Conservation (phyloP, 2,888 invertebrate genomes). For the Zhuqinia jingwanae region DNA sequence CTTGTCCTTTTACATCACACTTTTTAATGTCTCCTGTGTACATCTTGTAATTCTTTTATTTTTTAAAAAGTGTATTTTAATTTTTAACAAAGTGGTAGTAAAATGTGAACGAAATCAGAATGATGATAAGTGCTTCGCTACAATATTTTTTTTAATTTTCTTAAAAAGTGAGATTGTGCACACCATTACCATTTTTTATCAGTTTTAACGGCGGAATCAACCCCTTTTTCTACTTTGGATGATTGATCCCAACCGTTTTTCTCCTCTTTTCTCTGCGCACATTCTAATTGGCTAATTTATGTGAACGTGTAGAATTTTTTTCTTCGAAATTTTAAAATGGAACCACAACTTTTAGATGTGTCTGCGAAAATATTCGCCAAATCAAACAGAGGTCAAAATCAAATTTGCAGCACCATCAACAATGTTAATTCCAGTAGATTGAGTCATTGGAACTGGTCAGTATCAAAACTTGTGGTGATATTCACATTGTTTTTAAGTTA, state of each 20-base stretch:
- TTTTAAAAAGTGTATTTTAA: slow-evolving; percentile 1
- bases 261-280: not conserved
- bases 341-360: slow-evolving; percentile 37
- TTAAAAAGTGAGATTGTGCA: not conserved
- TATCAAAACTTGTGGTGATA: slow-evolving; percentile 47
- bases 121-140: too few species aligned
- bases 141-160: not conserved
- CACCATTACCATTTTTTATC: not conserved
- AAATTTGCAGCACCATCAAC: not conserved
- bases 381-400: not conserved
- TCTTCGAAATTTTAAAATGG: slow-evolving; percentile 33
- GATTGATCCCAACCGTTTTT: too few species aligned
- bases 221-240: not conserved
- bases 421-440: slow-evolving; percentile 17
- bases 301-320: not conserved
- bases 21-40: slow-evolving; percentile 33
- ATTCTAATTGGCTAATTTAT: slow-evolving; percentile 9
- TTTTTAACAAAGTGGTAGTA: not conserved
- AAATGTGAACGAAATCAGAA: not conserved
- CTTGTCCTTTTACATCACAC: slow-evolving; percentile 47
- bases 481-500: slow-evolving; percentile 26
- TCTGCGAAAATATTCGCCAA: not conserved
- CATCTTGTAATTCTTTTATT: not conserved
- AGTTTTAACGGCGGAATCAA: not conserved
- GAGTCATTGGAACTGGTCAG: slow-evolving; percentile 56